Evolutionary conservation across 2,113 vertebrate species (phyloP), one percentile per base, ranked within the genome.

Genomic region (Poeciliopsis retropinna): DNA sequence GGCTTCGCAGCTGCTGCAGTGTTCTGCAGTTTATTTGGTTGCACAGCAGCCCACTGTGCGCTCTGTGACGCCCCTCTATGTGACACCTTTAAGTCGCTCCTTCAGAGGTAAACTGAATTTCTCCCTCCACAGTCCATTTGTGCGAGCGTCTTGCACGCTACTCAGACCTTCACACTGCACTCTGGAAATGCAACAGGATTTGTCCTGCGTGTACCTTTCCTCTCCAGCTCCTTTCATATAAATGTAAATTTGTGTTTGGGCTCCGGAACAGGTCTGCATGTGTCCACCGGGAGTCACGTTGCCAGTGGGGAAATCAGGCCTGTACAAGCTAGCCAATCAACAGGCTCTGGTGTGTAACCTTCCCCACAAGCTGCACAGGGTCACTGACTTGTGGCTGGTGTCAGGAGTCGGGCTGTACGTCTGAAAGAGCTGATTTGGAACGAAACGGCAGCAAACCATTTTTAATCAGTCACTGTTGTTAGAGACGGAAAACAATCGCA

Each of bases 161-260:
- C 79, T 80, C 85, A 88, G 80, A 85, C 91, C 84, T 87, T 82
- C 85, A 91, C 75, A 78, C 76, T 76, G 79, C 83, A 68, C 66
- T 25, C 67, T 81, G 83, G 86, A 89, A 90, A 85, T 65, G 85
- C 87, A 76, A 78, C 83, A 28, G 70, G 85, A 69, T 89, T 91
- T 82, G 77, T 89, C 87, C 85, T 82, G 76, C 86, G 10, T 79
- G 75, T 71, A 79, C 83, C 84, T 80, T 82, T 84, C 83, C 82
- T 81, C 78, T 89, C 81, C 67, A 32, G 47, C 79, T 80, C 68
- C 85, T 89, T 92, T 92, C 90, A 93, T 93, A 92, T 93, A 91
- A 92, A 92, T 93, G 92, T 87, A 92, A 92, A 92, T 93, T 80
- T 86, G 86, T 91, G 91, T 90, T 87, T n/a, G 86, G 89, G 73